A percentile compares a stretch with the other conserved stretches of the same genome.
phyloP scores from a whole-genome alignment of 1,140 invertebrate species.

The Lasioglossum baleicum region DNA sequence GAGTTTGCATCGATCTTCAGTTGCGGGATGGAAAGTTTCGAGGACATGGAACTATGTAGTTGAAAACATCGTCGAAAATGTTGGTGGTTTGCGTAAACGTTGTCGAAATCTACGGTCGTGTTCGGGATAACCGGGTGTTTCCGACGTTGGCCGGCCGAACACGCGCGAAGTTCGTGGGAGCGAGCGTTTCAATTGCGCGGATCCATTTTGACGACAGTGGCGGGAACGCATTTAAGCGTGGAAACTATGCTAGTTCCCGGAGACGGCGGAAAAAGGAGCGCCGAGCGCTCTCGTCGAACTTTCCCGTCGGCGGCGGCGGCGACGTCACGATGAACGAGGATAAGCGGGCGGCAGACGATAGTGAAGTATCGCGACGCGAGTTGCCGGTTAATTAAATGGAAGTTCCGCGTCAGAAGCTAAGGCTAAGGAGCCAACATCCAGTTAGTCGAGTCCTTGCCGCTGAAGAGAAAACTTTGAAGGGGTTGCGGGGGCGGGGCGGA shows the following conservation, averaged over 20 bases:
- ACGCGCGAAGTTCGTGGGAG: neutral
- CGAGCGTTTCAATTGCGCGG: neutral
- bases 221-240: neutral
- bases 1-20: too few relatives aligned
- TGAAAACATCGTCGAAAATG: too few relatives aligned
- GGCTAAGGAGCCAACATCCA: conserved; percentile 40
- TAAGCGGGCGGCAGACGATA: conserved; percentile 33
- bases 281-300: neutral
- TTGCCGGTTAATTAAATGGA: conserved; percentile 52
- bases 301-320: conserved; percentile 5
- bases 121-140: too few relatives aligned
- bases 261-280: neutral
- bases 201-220: neutral
- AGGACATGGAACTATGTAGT: too few relatives aligned
- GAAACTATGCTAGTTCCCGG: neutral
- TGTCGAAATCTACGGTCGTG: too few relatives aligned
- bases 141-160: too few relatives aligned
- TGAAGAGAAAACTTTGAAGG: conserved; percentile 14
- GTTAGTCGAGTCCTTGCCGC: conserved; percentile 12
- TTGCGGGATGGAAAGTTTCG: too few relatives aligned
- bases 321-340: conserved; percentile 19
- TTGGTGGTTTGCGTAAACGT: too few relatives aligned
- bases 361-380: conserved; percentile 35
- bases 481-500: neutral
- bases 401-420: conserved; percentile 35